A percentile compares a stretch with the other conserved stretches of the same genome.
phyloP scores from a whole-genome alignment of 2,888 invertebrate species.

The Yponomeuta plumbellus region DNA sequence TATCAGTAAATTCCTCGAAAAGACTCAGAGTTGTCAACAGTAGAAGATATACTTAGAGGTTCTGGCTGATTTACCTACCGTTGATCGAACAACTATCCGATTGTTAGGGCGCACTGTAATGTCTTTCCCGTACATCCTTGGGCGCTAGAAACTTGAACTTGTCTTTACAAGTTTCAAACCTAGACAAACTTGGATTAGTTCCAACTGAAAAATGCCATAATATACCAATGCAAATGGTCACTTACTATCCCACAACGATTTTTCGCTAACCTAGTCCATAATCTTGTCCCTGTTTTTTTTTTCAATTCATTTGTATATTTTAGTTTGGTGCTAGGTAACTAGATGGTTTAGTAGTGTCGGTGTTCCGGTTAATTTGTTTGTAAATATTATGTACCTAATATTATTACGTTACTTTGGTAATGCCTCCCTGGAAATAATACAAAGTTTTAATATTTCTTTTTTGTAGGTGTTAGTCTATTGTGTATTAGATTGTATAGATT shows the following conservation, averaged over 20 bases:
- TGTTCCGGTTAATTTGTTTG: not conserved
- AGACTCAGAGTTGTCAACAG: too few species aligned
- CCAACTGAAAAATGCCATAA: slow-evolving; percentile 3
- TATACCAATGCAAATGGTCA: not conserved
- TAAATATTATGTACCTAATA: not conserved
- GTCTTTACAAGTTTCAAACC: too few species aligned
- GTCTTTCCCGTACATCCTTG: too few species aligned
- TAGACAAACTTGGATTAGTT: too few species aligned
- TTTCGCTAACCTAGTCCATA: slow-evolving; percentile 47
- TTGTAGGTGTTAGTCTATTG: not conserved
- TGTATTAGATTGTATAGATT: too few species aligned
- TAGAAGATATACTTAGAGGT: too few species aligned
- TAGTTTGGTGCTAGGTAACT: slow-evolving; percentile 51
- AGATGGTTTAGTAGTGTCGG: not conserved
- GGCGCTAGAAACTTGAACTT: too few species aligned
- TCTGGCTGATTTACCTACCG: too few species aligned
- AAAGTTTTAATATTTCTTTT: not conserved
- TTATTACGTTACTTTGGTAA: not conserved
- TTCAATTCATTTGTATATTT: slow-evolving; percentile 32
- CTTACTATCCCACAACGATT: slow-evolving; percentile 38
- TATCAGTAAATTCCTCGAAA: too few species aligned
- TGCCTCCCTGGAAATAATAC: not conserved
- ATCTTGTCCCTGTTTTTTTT: slow-evolving; percentile 41
- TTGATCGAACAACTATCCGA: too few species aligned
- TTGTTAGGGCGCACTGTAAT: too few species aligned